Percentiles rank a stretch among this genome's conserved stretches.
phyloP scores from a whole-genome alignment of 37 sponge, comb jelly and placozoan genomes.

The Haliclona indistincta region DNA sequence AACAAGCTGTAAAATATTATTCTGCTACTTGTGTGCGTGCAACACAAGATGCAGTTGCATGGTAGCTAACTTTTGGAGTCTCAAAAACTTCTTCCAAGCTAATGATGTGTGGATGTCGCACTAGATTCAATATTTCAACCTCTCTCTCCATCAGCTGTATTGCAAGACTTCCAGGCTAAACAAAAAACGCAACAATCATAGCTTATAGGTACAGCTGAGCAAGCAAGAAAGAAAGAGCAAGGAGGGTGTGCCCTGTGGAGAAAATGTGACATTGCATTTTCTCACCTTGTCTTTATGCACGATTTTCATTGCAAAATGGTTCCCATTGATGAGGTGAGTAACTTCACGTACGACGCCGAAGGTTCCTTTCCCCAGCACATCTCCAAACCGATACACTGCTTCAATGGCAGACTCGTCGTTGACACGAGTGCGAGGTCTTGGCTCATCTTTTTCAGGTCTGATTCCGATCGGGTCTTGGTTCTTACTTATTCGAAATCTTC shows the following conservation, averaged over 20 bases:
- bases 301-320: conserved; percentile 83
- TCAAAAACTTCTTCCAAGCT: conserved; percentile 87
- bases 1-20: background rate
- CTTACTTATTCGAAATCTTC: no score
- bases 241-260: background rate
- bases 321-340: conserved; percentile 37
- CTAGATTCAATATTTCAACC: conserved; percentile 76
- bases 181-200: background rate
- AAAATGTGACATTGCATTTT: conserved; percentile 5
- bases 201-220: background rate
- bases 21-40: background rate
- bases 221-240: background rate
- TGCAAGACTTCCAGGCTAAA: conserved; percentile 77
- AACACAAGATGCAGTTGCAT: background rate
- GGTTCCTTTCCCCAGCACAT: conserved; percentile 80
- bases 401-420: conserved; percentile 75
- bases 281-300: conserved; percentile 91
- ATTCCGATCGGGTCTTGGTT: no score
- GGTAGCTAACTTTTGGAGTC: conserved; percentile 74
- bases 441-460: no score
- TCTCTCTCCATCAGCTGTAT: conserved; percentile 87
- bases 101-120: conserved; percentile 88
- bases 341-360: conserved; percentile 88
- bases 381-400: conserved; percentile 52
- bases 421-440: conserved; percentile 47